Conservation (phyloP, 2,888 invertebrate species). For the Biston betularia region DNA sequence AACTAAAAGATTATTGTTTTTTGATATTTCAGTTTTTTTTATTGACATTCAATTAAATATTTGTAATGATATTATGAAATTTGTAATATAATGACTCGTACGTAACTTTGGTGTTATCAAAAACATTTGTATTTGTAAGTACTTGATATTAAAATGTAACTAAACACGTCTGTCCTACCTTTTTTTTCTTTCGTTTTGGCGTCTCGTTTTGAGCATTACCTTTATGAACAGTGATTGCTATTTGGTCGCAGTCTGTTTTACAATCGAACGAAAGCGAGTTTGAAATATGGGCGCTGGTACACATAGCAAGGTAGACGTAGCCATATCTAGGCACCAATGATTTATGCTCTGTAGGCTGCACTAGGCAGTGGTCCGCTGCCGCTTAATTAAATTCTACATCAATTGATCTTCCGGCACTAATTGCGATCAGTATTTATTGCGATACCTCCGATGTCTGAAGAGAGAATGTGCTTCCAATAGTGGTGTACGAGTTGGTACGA, state of each 20-base stretch:
- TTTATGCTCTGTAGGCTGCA: constrained; percentile 61
- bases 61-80: too few relatives aligned
- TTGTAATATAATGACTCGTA: too few relatives aligned
- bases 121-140: too few relatives aligned
- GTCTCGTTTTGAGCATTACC: too few relatives aligned
- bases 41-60: too few relatives aligned
- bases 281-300: constrained; percentile 14
- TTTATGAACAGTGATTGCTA: constrained; percentile 57
- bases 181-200: too few relatives aligned
- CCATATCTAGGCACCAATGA: constrained; percentile 55
- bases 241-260: constrained; percentile 73
- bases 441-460: constrained; percentile 17
- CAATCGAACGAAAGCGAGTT: constrained; percentile 52
- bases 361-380: constrained; percentile 60
- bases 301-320: constrained; percentile 21
- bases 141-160: too few relatives aligned
- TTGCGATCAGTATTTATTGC: constrained; percentile 67
- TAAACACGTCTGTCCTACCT: too few relatives aligned
- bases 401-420: constrained; percentile 75
- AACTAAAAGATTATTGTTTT: too few relatives aligned
- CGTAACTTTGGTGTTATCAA: too few relatives aligned
- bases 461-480: neutral
- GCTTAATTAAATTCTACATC: constrained; percentile 75
- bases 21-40: too few relatives aligned
- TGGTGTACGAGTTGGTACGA: neutral